A percentile compares a stretch with the other conserved stretches of the same genome.
phyloP scores from a whole-genome alignment of 2,113 vertebrate species.

The Microcebus griseorufus region DNA sequence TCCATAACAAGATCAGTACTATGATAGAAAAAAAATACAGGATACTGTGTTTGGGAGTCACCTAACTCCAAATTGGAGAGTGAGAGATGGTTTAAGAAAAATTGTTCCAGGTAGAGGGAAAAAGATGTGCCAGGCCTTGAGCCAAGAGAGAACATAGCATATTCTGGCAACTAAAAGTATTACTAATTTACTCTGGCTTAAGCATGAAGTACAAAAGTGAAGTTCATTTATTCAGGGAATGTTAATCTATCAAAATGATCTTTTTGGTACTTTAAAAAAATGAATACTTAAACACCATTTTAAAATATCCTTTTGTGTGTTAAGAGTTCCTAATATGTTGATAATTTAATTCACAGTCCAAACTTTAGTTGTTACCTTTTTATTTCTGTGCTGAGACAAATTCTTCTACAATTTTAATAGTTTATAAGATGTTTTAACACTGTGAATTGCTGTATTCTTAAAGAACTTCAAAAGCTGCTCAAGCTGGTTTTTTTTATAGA shows the following conservation, averaged over 20 bases:
- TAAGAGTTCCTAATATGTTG: conserved; percentile 22
- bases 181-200: neutral
- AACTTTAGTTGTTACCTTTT: conserved; percentile 10
- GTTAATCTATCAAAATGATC: neutral
- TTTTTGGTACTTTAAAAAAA: conserved; percentile 36
- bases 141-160: neutral
- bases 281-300: conserved; percentile 31
- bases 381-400: conserved; percentile 11
- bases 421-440: neutral
- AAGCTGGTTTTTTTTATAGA: neutral
- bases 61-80: neutral
- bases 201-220: neutral
- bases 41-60: neutral
- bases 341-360: conserved; percentile 10
- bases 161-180: neutral
- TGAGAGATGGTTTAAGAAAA: neutral
- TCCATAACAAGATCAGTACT: neutral
- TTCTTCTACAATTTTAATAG: neutral
- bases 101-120: neutral
- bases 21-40: neutral
- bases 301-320: neutral
- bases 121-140: neutral
- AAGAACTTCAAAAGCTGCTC: neutral
- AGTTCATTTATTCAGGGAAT: neutral
- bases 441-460: neutral